Evolutionary conservation across 2,888 invertebrate species (phyloP).

Genomic region (Mycogona germanica): DNA sequence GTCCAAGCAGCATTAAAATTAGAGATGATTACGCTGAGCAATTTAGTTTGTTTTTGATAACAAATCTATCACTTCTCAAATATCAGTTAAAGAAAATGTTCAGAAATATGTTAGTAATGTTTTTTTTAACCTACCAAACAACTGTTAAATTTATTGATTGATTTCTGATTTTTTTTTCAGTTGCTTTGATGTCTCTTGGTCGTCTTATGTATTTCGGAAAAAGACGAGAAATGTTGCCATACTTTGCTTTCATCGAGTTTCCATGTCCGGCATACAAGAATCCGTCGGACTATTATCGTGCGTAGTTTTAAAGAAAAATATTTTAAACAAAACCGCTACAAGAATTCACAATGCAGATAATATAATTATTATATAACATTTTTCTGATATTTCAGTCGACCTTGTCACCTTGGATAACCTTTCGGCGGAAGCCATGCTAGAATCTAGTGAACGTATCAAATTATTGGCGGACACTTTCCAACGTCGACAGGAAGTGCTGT

Average conservation of each 20-base stretch:
- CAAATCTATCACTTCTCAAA: too few species aligned
- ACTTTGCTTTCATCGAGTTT: conserved; percentile 81
- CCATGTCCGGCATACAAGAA: conserved; percentile 94
- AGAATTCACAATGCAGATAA: too few species aligned
- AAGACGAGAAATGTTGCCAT: conserved; percentile 78
- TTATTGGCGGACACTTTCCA: conserved; percentile 72
- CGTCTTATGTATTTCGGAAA: conserved; percentile 83
- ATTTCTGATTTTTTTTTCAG: conserved; percentile 28
- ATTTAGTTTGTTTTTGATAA: too few species aligned
- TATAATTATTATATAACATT: neutral
- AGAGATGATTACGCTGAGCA: too few species aligned
- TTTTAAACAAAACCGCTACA: too few species aligned
- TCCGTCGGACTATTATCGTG: conserved; percentile 82
- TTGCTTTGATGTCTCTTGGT: conserved; percentile 76
- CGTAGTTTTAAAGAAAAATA: too few species aligned
- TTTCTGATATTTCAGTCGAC: conserved; percentile 60
- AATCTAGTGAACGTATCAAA: conserved; percentile 86
- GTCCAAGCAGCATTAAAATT: too few species aligned
- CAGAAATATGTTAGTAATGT: neutral
- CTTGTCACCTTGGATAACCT: conserved; percentile 85
- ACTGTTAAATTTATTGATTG: too few species aligned
- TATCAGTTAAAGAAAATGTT: too few species aligned
- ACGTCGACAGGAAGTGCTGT: conserved; percentile 48
- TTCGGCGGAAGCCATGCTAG: conserved; percentile 86
- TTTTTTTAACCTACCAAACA: conserved; percentile 1